Evolutionary conservation across 2,797 vertebrate genomes (phyloP), one percentile per base, ranked within the genome.

Genomic region (Muscicapa comitata): DNA sequence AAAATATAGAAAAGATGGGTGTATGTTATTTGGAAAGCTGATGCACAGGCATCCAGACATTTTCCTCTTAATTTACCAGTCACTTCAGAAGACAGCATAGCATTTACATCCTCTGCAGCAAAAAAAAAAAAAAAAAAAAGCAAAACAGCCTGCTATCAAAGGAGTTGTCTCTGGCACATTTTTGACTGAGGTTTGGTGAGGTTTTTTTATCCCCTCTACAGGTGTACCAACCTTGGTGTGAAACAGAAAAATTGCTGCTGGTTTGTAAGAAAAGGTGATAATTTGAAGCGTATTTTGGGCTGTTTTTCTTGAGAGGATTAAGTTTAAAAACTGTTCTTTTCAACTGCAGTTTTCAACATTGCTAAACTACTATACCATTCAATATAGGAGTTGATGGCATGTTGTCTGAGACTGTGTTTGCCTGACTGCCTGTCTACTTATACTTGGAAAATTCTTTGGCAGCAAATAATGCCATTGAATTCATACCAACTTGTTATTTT

Each of bases 211-310:
- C 37, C 48, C 33, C 31, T 93, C 68, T 81, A 74, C 88, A 73
- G 72, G 50, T 74, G 35, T 80, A 62, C 68, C 59, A 55, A 38
- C 43, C 62, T 93, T 85, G 65, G 59, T 28, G 40, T 83, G 91
- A 94, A 96, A 88, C 31, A 83, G 67, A 77, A 29, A 58, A 81
- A 92, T 88, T 94, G 90, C 63, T 67, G 23, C 57, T 61, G 43
- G 38, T 66, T 79, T 88, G 77, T 33, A 72, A 71, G 82, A 48
- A 82, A 83, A 92, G 66, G 83, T 77, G 91, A 91, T 90, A 50
- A 86, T 95, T 93, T 94, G 47, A 82, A 89, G 59, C 31, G 67
- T 42, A n/a, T 83, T 88, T 62, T 65, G 50, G 54, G 23, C n/a
- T 94, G 37, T 50, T 92, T 95, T 75, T 83, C 53, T 79, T 82